phyloP scores from a whole-genome alignment of 2,888 invertebrate genomes.

The Sarcophaga subvicina region DNA sequence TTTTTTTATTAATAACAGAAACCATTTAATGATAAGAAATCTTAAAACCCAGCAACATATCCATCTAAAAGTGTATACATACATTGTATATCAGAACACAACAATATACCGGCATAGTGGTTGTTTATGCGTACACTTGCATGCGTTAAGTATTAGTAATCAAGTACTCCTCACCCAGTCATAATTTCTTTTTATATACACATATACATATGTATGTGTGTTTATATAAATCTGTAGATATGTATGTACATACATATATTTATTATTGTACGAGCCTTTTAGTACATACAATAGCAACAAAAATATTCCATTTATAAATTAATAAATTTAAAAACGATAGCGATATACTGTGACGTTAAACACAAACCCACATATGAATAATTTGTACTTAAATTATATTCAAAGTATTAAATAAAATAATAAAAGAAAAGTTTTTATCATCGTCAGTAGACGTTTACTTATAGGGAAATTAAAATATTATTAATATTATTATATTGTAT shows the following conservation, averaged over 20 bases:
- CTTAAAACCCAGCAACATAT: constrained; percentile 2
- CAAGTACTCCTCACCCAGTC: neutral
- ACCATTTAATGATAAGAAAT: constrained; percentile 33
- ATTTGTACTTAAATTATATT: neutral
- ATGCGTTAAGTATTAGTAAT: neutral
- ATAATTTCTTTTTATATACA: constrained; percentile 10
- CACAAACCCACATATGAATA: neutral
- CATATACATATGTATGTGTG: neutral
- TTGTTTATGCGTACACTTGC: constrained; percentile 1
- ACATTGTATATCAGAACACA: neutral
- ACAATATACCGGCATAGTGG: constrained; percentile 17
- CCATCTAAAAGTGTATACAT: neutral
- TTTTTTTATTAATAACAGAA: neutral
- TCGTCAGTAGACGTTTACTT: too few relatives aligned
- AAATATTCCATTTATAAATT: neutral
- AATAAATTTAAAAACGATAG: neutral
- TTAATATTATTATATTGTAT: too few relatives aligned
- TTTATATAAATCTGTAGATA: neutral
- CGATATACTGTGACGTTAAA: neutral
- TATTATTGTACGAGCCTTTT: neutral
- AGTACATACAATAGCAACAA: neutral
- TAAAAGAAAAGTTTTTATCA: neutral
- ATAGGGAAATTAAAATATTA: too few relatives aligned
- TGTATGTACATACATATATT: neutral
- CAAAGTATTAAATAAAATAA: neutral